Evolutionary conservation across 2,888 invertebrate genomes (phyloP).

Genomic region (Theristus sp.): DNA sequence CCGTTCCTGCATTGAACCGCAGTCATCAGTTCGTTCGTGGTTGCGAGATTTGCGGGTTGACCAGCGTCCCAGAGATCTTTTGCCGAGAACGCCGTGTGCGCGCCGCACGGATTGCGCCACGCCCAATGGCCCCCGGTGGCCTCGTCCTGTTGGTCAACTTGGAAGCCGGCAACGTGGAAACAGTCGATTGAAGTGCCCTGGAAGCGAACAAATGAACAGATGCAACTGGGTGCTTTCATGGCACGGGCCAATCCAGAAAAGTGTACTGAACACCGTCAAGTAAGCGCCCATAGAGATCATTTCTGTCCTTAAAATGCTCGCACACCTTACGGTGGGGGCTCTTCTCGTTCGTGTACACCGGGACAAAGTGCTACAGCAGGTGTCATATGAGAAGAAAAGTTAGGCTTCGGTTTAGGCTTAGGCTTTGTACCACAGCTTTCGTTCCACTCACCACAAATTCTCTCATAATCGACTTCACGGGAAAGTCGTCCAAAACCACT

Average conservation of each 20-base stretch:
- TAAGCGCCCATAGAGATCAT: too few species aligned
- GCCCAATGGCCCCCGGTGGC: not conserved
- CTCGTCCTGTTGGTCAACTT: not conserved
- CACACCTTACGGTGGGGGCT: too few species aligned
- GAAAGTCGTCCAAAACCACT: not conserved
- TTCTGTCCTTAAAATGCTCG: too few species aligned
- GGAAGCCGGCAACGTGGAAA: not conserved
- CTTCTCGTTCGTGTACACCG: too few species aligned
- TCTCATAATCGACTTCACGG: not conserved
- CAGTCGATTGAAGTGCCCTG: not conserved
- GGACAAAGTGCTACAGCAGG: too few species aligned
- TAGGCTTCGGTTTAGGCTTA: too few species aligned
- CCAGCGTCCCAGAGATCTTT: not conserved
- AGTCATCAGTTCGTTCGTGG: not conserved
- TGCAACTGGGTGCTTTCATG: too few species aligned
- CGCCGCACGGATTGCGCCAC: not conserved
- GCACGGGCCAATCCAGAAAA: too few species aligned
- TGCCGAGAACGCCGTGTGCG: not conserved
- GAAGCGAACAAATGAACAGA: too few species aligned
- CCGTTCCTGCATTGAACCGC: not conserved
- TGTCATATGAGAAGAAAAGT: too few species aligned
- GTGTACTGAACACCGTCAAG: too few species aligned
- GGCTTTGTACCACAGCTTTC: too few species aligned
- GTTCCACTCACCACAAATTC: not conserved
- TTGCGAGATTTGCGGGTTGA: not conserved